These are phyloP conservation scores for Cichlasoma orientale DNA, from an alignment of 2,797 vertebrate genomes.

Conservation along the genomic window DNA sequence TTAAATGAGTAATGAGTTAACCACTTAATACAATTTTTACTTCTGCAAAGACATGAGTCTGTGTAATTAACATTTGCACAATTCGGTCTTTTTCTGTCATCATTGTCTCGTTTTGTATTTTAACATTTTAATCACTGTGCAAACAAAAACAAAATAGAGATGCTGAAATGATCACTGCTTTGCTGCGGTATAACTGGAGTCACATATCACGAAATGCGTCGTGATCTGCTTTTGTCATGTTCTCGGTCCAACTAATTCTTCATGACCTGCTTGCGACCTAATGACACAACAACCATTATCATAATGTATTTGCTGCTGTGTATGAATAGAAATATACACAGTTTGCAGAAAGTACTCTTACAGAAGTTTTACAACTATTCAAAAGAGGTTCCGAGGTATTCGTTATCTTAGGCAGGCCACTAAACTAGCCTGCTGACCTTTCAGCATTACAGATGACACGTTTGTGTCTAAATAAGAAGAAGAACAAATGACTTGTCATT, in stretches of 20 bases:
- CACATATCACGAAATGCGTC: conserved; percentile 6
- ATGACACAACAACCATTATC: background rate
- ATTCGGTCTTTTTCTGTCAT: conserved; percentile 39
- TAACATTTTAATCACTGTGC: conserved; percentile 39
- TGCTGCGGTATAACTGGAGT: background rate
- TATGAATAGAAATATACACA: background rate
- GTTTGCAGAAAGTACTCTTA: background rate
- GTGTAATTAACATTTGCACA: conserved; percentile 34
- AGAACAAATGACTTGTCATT: background rate
- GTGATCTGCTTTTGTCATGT: background rate
- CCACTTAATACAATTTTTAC: conserved; percentile 17
- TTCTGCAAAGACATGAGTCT: conserved; percentile 24
- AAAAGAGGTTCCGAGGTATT: background rate
- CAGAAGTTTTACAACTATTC: background rate
- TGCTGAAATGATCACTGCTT: conserved; percentile 1
- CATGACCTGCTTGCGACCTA: background rate
- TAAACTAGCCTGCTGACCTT: background rate
- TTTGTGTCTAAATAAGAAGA: background rate
- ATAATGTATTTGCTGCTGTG: background rate
- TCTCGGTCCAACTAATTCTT: background rate
- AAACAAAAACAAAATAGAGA: conserved; percentile 21
- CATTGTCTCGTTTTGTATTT: conserved; percentile 30
- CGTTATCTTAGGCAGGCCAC: background rate
- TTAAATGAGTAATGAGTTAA: background rate
- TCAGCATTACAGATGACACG: background rate